phyloP scores from a whole-genome alignment of 2,113 vertebrate species.

The Mus spicilegus region DNA sequence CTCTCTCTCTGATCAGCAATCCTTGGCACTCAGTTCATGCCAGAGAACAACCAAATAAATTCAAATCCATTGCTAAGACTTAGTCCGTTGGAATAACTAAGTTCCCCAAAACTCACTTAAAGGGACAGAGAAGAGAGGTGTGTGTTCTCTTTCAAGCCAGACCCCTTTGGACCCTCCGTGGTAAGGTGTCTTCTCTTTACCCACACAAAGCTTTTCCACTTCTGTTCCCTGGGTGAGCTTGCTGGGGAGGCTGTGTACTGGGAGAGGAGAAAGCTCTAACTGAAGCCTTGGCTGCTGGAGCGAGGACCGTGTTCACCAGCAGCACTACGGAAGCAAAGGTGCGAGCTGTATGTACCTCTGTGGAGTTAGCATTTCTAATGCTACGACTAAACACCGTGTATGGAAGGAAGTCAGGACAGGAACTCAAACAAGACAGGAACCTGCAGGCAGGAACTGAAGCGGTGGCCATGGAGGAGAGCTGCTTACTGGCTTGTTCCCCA shows the following conservation, averaged over 20 bases:
- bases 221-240: neutral
- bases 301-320: neutral
- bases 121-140: constrained; percentile 47
- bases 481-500: neutral
- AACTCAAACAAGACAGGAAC: neutral
- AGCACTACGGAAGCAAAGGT: neutral
- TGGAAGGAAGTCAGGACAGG: neutral
- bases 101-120: constrained; percentile 6
- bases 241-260: neutral
- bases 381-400: neutral
- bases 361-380: neutral
- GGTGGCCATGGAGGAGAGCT: neutral
- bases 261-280: neutral
- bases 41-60: constrained; percentile 73
- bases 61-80: constrained; percentile 65
- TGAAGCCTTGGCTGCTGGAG: neutral
- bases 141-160: neutral
- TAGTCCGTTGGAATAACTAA: constrained; percentile 52
- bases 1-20: neutral
- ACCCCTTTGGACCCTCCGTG: no score
- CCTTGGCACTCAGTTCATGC: constrained; percentile 53
- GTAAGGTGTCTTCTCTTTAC: neutral
- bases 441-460: neutral
- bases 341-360: neutral
- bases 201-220: neutral